Base-by-base conservation (phyloP, 2,113 vertebrate genomes). In the Triplophysa siluroides region DNA sequence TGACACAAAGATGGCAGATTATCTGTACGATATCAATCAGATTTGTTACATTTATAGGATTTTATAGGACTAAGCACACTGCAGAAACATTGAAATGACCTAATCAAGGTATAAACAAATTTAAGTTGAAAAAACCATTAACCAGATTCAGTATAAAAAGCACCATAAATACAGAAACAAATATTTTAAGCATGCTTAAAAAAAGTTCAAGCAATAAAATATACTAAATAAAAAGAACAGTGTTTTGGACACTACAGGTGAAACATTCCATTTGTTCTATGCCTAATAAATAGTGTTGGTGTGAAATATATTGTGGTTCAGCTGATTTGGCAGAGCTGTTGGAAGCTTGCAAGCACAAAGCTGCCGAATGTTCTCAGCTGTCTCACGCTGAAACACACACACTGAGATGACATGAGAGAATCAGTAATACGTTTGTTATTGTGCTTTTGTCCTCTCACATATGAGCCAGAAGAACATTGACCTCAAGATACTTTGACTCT, bases 301-400 rank as follows among this genome's bases (percentile, higher is more conserved):
- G 26, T 58, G 70, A 60, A 21, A 38, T 12, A 60, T 41, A 60
- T 19, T 41, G 33, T 60, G 70, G n/a, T 43, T 60, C 58, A 33
- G 54, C n/a, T 23, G 13, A 73, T 60, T 73, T 60, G 52, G 70
- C 52, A 38, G 50, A 58, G 29, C 29, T 38, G 29, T 72, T 72
- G 52, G n/a, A 41, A 73, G 29, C 54, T 60, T 6, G 33, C 11
- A 6, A 58, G 12, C 58, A 52, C n/a, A 56, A 45, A 72, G 50
- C 11, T 33, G 69, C 69, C 26, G 18, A 23, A 33, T 0, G 19
- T n/a, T 60, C 70, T 12, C 52, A 16, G 70, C 33, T 58, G 19
- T 60, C 52, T 13, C 52, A 23, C 3, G 3, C 50, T 1, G 6
- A 56, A 33, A 56, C 69, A 19, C 24, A 54, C 16, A 14, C 24